A percentile compares a stretch with the other conserved stretches of the same genome.
Evolutionary conservation across 2,113 vertebrate genomes (phyloP).

Genomic region (Etia nguti): DNA sequence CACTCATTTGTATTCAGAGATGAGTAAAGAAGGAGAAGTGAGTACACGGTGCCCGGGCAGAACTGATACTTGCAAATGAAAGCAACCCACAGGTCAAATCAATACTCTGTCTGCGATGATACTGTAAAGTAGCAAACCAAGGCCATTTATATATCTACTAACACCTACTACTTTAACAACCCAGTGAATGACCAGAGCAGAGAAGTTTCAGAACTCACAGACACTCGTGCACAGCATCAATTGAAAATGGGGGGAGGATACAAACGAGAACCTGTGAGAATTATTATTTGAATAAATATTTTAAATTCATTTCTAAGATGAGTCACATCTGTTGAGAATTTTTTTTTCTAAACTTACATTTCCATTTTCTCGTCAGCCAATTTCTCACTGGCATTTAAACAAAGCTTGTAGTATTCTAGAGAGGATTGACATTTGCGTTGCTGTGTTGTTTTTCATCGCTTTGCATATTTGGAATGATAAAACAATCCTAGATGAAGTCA

Average conservation of each 20-base stretch:
- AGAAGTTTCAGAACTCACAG: background rate
- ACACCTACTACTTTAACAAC: background rate
- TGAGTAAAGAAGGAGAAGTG: slow-evolving; percentile 6
- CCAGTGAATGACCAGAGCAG: background rate
- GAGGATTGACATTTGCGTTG: slow-evolving; percentile 30
- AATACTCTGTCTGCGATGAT: slow-evolving; percentile 37
- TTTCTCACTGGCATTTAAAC: slow-evolving; percentile 49
- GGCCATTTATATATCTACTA: slow-evolving; percentile 25
- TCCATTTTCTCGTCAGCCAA: slow-evolving; percentile 30
- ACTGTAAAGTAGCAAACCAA: slow-evolving; percentile 43
- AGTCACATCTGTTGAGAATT: slow-evolving; percentile 35
- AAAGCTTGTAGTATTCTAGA: slow-evolving; percentile 36
- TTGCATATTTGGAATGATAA: slow-evolving; percentile 22
- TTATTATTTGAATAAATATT: slow-evolving; percentile 26
- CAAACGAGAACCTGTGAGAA: background rate
- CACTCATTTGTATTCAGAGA: slow-evolving; percentile 58
- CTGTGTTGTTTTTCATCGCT: background rate
- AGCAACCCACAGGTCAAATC: slow-evolving; percentile 56
- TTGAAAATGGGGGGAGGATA: background rate
- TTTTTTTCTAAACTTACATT: slow-evolving; percentile 5
- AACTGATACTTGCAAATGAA: slow-evolving; percentile 52
- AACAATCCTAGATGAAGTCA: background rate
- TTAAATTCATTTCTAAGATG: slow-evolving; percentile 7
- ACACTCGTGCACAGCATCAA: background rate
- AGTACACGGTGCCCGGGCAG: slow-evolving; percentile 17